A percentile compares a stretch with the other conserved stretches of the same genome.
These are phyloP conservation scores for Nomada ferruginata DNA, from an alignment of 2,888 invertebrate species.

Conservation along the genomic window DNA sequence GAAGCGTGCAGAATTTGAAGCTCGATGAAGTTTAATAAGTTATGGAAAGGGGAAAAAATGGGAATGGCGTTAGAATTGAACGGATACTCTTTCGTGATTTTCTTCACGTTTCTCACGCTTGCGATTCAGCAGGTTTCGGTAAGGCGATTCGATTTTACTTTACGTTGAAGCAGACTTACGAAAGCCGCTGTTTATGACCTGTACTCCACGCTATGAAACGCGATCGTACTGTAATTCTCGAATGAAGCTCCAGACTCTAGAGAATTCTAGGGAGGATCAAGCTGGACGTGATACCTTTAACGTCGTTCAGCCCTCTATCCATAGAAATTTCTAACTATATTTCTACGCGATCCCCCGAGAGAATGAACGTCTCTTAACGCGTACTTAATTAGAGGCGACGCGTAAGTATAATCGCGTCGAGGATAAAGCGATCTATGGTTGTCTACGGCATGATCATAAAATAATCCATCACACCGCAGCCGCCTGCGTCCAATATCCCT, in stretches of 20 bases:
- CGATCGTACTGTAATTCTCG: constrained; percentile 61
- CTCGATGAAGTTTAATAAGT: neutral
- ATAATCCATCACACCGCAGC: neutral
- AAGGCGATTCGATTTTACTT: neutral
- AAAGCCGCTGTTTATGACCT: constrained; percentile 53
- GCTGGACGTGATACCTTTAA: constrained; percentile 47
- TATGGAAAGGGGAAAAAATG: neutral
- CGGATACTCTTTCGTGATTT: neutral
- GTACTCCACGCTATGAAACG: constrained; percentile 56
- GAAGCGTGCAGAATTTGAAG: neutral
- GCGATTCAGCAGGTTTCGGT: neutral
- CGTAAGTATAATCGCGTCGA: neutral
- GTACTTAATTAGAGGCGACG: neutral
- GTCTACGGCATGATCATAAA: neutral
- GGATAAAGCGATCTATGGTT: neutral
- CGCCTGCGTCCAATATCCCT: neutral
- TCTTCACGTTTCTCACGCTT: neutral
- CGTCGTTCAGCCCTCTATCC: constrained; percentile 47
- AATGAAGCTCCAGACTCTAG: constrained; percentile 55
- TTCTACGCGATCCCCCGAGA: neutral
- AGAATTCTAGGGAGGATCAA: constrained; percentile 49
- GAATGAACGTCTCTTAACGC: neutral
- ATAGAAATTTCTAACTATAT: constrained; percentile 24
- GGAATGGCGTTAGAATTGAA: neutral
- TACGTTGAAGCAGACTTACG: constrained; percentile 40